phyloP scores from a whole-genome alignment of 2,888 invertebrate species.

The Zootermopsis nevadensis region DNA sequence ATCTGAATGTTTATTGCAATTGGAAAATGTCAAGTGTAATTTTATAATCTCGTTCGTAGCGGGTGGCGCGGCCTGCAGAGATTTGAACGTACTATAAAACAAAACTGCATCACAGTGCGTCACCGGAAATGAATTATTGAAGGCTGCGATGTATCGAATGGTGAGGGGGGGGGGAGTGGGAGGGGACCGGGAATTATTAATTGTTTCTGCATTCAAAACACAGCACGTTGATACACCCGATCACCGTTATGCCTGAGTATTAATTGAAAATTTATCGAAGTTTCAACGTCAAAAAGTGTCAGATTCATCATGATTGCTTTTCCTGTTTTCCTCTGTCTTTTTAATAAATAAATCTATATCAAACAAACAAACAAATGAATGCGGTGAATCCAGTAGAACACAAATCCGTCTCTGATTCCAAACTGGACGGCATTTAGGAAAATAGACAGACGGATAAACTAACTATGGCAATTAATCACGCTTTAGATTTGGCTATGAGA shows the following conservation, averaged over 20 bases:
- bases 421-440: conserved; percentile 41
- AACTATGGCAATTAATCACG: conserved; percentile 41
- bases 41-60: conserved; percentile 51
- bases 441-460: conserved; percentile 27
- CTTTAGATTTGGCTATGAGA: conserved; percentile 36
- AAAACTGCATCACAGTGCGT: conserved; percentile 39
- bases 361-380: conserved; percentile 41
- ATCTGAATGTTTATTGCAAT: conserved; percentile 52
- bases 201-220: conserved; percentile 47
- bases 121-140: conserved; percentile 52
- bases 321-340: conserved; percentile 28
- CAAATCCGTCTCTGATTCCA: conserved; percentile 49
- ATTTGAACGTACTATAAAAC: conserved; percentile 37
- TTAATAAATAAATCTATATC: conserved; percentile 42
- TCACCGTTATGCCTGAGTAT: conserved; percentile 44
- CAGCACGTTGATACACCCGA: conserved; percentile 47
- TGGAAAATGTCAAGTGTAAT: conserved; percentile 52
- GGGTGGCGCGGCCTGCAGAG: conserved; percentile 19
- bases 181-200: conserved; percentile 45
- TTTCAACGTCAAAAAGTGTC: conserved; percentile 53
- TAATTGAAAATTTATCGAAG: conserved; percentile 54
- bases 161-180: not conserved
- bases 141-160: conserved; percentile 49
- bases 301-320: conserved; percentile 50
- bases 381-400: conserved; percentile 37